phyloP scores from a whole-genome alignment of 2,888 invertebrate species.

The Troides aeacus region DNA sequence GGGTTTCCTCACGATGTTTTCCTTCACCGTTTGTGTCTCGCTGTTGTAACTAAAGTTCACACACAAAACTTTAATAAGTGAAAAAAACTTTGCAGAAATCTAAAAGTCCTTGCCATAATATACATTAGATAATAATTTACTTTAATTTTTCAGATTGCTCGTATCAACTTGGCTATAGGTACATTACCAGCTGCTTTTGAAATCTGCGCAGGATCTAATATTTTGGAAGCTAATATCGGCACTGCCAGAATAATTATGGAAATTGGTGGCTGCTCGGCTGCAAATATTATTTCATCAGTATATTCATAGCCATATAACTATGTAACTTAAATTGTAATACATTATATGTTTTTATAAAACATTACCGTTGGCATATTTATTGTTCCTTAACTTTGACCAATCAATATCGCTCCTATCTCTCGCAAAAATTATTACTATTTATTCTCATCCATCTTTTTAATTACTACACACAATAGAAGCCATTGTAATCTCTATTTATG shows the following conservation, averaged over 20 bases:
- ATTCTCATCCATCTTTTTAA: too few relatives aligned
- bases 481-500: not conserved
- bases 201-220: slow-evolving; percentile 57
- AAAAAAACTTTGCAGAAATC: too few relatives aligned
- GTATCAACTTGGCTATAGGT: slow-evolving; percentile 57
- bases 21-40: too few relatives aligned
- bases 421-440: not conserved
- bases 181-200: slow-evolving; percentile 60
- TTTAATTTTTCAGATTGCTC: slow-evolving; percentile 52
- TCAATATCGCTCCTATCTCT: not conserved
- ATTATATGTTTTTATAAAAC: not conserved
- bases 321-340: not conserved
- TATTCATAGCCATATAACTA: slow-evolving; percentile 23
- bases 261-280: slow-evolving; percentile 59
- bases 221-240: slow-evolving; percentile 56
- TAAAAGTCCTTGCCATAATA: not conserved
- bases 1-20: too few relatives aligned
- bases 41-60: too few relatives aligned
- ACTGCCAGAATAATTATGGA: slow-evolving; percentile 60
- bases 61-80: too few relatives aligned
- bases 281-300: slow-evolving; percentile 48
- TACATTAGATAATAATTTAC: not conserved
- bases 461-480: too few relatives aligned
- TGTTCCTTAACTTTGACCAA: not conserved
- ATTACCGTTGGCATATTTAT: not conserved